A percentile compares a stretch with the other conserved stretches of the same genome.
Conservation (phyloP, 2,888 invertebrate species). For the Mythimna albipuncta region DNA sequence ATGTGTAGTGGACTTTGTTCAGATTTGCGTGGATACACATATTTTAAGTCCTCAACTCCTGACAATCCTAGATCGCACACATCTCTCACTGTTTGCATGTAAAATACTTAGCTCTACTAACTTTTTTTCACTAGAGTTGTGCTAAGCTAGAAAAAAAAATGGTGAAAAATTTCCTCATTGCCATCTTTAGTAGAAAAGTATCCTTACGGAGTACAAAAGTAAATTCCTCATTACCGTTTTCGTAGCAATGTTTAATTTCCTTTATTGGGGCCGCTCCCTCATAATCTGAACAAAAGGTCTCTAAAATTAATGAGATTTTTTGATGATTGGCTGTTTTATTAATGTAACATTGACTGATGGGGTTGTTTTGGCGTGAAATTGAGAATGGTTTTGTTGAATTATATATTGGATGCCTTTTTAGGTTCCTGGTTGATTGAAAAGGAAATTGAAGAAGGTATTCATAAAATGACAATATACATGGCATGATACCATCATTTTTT, state of each 20-base stretch:
- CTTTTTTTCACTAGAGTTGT: not conserved
- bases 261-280: constrained; percentile 57
- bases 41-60: no score
- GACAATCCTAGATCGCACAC: no score
- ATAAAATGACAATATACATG: constrained; percentile 32
- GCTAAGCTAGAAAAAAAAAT: not conserved
- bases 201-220: constrained; percentile 41
- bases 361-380: constrained; percentile 31
- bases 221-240: constrained; percentile 51
- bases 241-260: constrained; percentile 65
- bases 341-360: constrained; percentile 50
- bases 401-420: constrained; percentile 8
- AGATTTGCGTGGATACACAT: no score
- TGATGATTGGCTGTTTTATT: constrained; percentile 69
- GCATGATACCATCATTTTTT: no score
- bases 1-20: no score
- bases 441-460: not conserved
- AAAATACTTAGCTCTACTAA: not conserved
- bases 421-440: constrained; percentile 8
- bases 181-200: not conserved
- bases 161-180: not conserved
- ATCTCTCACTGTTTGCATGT: not conserved
- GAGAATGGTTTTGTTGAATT: constrained; percentile 15
- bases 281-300: constrained; percentile 58
- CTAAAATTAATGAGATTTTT: constrained; percentile 71